phyloP scores from a whole-genome alignment of 2,113 vertebrate species.

The Clarias macrocephalus region DNA sequence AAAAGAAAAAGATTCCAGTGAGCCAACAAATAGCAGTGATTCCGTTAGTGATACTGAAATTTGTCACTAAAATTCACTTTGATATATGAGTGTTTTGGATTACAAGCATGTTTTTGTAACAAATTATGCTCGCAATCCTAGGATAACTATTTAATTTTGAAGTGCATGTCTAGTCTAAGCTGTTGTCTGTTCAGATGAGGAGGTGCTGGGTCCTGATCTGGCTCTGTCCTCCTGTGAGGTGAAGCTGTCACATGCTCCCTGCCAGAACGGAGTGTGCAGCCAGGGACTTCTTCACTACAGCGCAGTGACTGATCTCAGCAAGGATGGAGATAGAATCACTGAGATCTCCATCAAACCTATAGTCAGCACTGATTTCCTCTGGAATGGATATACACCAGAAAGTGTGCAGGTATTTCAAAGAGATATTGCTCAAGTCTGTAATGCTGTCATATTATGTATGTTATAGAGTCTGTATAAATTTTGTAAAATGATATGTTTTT shows the following conservation, averaged over 20 bases:
- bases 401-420: constrained; percentile 72
- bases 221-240: constrained; percentile 83
- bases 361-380: constrained; percentile 76
- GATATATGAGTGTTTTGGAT: too few species aligned
- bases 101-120: too few species aligned
- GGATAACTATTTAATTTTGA: neutral
- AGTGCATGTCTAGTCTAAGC: neutral
- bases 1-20: too few species aligned
- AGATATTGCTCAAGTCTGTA: neutral
- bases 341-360: constrained; percentile 73
- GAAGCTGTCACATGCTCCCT: constrained; percentile 72
- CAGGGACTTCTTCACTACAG: constrained; percentile 73
- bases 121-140: too few species aligned
- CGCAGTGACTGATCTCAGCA: constrained; percentile 77
- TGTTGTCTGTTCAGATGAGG: constrained; percentile 55
- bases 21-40: too few species aligned
- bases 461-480: neutral
- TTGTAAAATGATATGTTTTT: neutral
- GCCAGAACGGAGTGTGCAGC: constrained; percentile 74
- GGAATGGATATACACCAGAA: constrained; percentile 81
- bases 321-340: constrained; percentile 78
- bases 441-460: neutral
- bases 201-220: constrained; percentile 73
- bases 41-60: too few species aligned
- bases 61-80: too few species aligned